Evolutionary conservation across 2,797 vertebrate species (phyloP).

Genomic region (Mionectes olivaceus): DNA sequence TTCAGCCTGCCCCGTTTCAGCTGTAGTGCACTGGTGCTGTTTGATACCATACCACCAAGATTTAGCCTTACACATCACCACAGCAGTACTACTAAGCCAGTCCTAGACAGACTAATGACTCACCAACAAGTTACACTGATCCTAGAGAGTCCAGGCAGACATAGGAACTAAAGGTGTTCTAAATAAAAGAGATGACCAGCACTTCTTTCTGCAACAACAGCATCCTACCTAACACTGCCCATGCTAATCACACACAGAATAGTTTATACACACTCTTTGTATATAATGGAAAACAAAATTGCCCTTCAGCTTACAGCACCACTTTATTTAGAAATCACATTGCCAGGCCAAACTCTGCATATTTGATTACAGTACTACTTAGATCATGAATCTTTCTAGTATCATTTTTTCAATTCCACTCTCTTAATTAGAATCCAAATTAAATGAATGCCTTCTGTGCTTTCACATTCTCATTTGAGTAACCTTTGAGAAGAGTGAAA

Average conservation of each 20-base stretch:
- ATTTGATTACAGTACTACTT: background rate
- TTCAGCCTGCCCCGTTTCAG: background rate
- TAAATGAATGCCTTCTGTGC: constrained; percentile 22
- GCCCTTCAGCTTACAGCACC: background rate
- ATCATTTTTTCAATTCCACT: background rate
- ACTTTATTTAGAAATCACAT: background rate
- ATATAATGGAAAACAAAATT: background rate
- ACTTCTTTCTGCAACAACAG: background rate
- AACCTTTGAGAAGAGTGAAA: constrained; percentile 2
- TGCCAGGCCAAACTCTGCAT: background rate
- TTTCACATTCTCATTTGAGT: background rate
- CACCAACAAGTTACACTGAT: background rate
- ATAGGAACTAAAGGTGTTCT: background rate
- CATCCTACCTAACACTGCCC: background rate
- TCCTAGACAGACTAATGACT: background rate
- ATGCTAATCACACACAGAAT: background rate
- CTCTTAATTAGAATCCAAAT: constrained; percentile 34
- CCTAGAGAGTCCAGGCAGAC: background rate
- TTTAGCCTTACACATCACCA: background rate
- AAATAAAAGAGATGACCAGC: background rate
- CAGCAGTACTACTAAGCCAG: background rate
- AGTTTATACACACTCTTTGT: background rate
- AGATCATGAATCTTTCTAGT: background rate
- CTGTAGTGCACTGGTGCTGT: background rate
- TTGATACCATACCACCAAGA: background rate